These are phyloP conservation scores for Caenorhabditis imperialis DNA, from an alignment of 2,888 invertebrate genomes.

Conservation along the genomic window DNA sequence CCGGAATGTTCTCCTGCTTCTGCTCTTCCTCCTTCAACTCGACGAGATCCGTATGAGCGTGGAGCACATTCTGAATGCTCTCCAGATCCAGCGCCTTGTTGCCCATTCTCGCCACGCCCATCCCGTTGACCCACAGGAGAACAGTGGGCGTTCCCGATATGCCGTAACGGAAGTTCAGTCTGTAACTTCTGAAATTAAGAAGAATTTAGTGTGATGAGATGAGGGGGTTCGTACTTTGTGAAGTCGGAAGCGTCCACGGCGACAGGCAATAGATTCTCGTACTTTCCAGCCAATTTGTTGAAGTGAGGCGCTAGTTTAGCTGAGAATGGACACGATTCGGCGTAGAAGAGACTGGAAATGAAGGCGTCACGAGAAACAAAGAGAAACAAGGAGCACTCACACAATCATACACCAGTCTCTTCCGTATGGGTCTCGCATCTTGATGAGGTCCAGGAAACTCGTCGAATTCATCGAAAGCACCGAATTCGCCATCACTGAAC, in stretches of 20 bases:
- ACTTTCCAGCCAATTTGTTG: conserved; percentile 90
- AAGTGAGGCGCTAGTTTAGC: conserved; percentile 90
- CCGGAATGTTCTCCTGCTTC: conserved; percentile 3
- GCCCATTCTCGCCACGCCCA: conserved; percentile 88
- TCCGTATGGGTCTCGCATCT: conserved; percentile 24
- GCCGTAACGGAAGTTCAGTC: conserved; percentile 89
- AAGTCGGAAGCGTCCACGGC: conserved; percentile 88
- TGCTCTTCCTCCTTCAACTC: conserved; percentile 6
- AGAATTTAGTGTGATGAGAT: neutral
- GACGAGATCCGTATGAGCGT: conserved; percentile 32
- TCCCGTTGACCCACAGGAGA: conserved; percentile 90
- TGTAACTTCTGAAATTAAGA: conserved; percentile 56
- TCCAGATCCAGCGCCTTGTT: conserved; percentile 11
- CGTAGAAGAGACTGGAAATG: conserved; percentile 83
- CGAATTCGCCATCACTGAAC: conserved; percentile 25
- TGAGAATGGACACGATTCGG: conserved; percentile 91
- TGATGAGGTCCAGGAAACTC: conserved; percentile 35
- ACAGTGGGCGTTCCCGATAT: conserved; percentile 91
- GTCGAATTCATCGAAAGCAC: conserved; percentile 25
- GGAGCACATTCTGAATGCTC: conserved; percentile 22
- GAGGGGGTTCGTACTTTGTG: conserved; percentile 83
- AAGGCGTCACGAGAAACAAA: neutral
- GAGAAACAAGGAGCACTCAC: conserved; percentile 22
- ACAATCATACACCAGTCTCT: conserved; percentile 54
- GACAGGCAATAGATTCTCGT: conserved; percentile 89